A percentile compares a stretch with the other conserved stretches of the same genome.
Evolutionary conservation across 2,888 invertebrate species (phyloP).

Genomic region (Ashinkailepas kermadecensis): DNA sequence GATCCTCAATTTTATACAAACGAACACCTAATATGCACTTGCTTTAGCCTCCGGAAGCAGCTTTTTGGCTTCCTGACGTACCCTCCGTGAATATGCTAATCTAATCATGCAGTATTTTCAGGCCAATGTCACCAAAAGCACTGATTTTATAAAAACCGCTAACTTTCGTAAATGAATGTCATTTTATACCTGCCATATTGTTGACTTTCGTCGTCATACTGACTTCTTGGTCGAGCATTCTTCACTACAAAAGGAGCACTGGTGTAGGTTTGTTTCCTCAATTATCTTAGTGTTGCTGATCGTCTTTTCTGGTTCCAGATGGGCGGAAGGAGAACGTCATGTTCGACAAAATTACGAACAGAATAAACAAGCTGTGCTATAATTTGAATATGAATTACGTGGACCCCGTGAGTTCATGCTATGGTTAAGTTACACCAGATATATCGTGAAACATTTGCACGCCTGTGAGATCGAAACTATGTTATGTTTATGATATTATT

Average conservation of each 20-base stretch:
- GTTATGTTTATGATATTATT: too few species aligned
- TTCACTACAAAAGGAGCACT: neutral
- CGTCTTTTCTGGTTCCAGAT: slow-evolving; percentile 45
- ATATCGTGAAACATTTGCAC: too few species aligned
- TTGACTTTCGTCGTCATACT: neutral
- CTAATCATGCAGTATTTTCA: too few species aligned
- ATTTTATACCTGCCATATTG: neutral
- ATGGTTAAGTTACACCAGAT: too few species aligned
- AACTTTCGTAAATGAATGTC: neutral
- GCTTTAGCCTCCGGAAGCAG: too few species aligned
- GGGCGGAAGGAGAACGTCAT: slow-evolving; percentile 86
- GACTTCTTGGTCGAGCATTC: neutral
- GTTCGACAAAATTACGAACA: slow-evolving; percentile 95
- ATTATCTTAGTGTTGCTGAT: neutral
- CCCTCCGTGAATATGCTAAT: too few species aligned
- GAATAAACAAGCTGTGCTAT: slow-evolving; percentile 91
- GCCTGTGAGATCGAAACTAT: too few species aligned
- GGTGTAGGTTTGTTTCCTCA: neutral
- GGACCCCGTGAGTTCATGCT: slow-evolving; percentile 59
- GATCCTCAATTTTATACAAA: too few species aligned
- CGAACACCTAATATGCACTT: too few species aligned
- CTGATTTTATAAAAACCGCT: too few species aligned
- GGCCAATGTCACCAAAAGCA: too few species aligned
- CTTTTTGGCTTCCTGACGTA: too few species aligned
- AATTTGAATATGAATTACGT: slow-evolving; percentile 92